Evolutionary conservation across 2,888 invertebrate genomes (phyloP), one percentile per base, ranked within the genome.

Genomic region (Caenorhabditis macrosperma): DNA sequence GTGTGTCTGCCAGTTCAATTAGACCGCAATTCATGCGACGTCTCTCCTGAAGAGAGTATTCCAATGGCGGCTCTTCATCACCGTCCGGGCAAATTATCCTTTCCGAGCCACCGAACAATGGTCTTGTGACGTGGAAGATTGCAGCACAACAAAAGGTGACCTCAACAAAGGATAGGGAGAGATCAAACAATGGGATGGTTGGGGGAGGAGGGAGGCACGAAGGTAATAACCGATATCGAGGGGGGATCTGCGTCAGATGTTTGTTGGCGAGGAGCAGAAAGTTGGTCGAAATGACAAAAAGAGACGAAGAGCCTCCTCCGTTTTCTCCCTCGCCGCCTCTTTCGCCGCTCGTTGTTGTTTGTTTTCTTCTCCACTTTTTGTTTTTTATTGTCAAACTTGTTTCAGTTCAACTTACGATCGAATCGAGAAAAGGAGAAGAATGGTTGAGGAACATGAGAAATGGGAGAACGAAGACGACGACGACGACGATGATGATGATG

Each of bases 221-320:
- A 61, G 54, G 54, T 61, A 61, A 61, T 71, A 61, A 74, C 44
- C 64, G 72, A 57, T 72, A 64, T 74, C 66, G 59, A 44, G n/a
- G 52, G 48, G n/a, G 54, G 72, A 55, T 55, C 61, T 63, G 46
- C 61, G 72, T 72, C 63, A 52, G 41, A 72, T 61, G 52, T 63
- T 63, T 63, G 71, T 55, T 63, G 44, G 61, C n/a, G 30, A 26
- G 48, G 35, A n/a, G n/a, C n/a, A 28, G 48, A 54, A 68, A 68
- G 57, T 68, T 68, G 33, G 48, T 24, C 55, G 30, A 30, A 28
- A 5, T n/a, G 26, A n/a, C n/a, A n/a, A n/a, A n/a, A 33, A 17
- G 7, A 7, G 30, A 2, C 33, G 17, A 55, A 17, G 30, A 55
- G 17, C 26, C 15, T 5, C 55, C 20, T 10, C 28, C 35, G 60